Percentiles rank a stretch among this genome's conserved stretches.
Conservation (phyloP, 1,140 invertebrate genomes). For the Halyomorpha halys region DNA sequence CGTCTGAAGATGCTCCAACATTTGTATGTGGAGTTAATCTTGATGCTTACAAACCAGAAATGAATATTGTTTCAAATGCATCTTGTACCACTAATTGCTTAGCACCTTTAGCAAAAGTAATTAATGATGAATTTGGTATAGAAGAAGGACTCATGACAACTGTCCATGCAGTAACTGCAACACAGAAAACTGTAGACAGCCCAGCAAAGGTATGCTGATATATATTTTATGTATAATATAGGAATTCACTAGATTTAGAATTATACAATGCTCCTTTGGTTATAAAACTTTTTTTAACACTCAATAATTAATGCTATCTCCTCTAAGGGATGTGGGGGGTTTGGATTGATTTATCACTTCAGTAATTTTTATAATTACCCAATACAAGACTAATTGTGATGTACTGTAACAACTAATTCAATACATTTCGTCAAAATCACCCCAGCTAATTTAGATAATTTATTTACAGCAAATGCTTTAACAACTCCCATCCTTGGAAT, state of each 20-base stretch:
- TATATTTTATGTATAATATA: neutral
- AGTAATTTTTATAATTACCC: no score
- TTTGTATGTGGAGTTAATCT: conserved; percentile 93
- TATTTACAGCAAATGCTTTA: no score
- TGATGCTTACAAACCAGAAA: conserved; percentile 69
- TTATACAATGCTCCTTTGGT: neutral
- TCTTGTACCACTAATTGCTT: conserved; percentile 99
- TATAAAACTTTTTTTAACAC: no score
- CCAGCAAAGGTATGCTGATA: conserved; percentile 59
- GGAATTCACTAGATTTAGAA: neutral
- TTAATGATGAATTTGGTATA: conserved; percentile 87
- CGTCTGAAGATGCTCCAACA: conserved; percentile 98
- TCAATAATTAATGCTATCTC: no score
- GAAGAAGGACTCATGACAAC: conserved; percentile 98
- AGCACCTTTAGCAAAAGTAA: conserved; percentile 92
- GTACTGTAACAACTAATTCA: no score
- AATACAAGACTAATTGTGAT: no score
- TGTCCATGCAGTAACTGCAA: conserved; percentile 93
- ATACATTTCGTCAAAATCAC: no score
- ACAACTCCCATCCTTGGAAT: no score
- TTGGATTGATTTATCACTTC: no score
- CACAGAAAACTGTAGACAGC: conserved; percentile 97
- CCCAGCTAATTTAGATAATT: no score
- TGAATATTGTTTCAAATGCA: conserved; percentile 85
- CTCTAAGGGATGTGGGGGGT: no score